phyloP scores from a whole-genome alignment of 2,113 vertebrate genomes.

The Pedetes capensis region DNA sequence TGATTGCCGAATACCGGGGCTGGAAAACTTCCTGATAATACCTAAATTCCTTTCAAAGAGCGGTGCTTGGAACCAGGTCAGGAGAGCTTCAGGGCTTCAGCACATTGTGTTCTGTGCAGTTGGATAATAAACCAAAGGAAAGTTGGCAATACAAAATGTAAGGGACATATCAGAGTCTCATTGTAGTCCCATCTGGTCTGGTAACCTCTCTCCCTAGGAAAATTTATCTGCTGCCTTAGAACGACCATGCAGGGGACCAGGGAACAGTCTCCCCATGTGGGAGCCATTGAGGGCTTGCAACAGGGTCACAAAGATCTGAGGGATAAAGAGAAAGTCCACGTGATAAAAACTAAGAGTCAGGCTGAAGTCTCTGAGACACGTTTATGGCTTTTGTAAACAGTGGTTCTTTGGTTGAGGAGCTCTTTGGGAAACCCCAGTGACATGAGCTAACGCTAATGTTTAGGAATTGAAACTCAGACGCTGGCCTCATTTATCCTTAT shows the following conservation, averaged over 20 bases:
- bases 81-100: constrained; percentile 6
- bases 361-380: neutral
- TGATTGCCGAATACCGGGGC: constrained; percentile 51
- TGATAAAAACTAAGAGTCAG: neutral
- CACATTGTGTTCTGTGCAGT: neutral
- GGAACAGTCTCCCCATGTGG: neutral
- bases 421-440: neutral
- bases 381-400: constrained; percentile 33
- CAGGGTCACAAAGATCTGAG: neutral
- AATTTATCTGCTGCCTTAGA: neutral
- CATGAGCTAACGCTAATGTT: constrained; percentile 8
- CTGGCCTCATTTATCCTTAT: neutral
- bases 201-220: neutral
- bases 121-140: constrained; percentile 26
- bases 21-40: constrained; percentile 80
- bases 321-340: neutral
- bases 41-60: constrained; percentile 57
- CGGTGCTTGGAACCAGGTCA: neutral
- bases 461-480: constrained; percentile 26
- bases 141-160: neutral
- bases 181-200: neutral
- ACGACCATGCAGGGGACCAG: neutral
- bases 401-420: neutral
- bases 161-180: neutral
- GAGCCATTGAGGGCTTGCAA: neutral